phyloP scores from a whole-genome alignment of 2,113 vertebrate genomes.

The Caloenas nicobarica region DNA sequence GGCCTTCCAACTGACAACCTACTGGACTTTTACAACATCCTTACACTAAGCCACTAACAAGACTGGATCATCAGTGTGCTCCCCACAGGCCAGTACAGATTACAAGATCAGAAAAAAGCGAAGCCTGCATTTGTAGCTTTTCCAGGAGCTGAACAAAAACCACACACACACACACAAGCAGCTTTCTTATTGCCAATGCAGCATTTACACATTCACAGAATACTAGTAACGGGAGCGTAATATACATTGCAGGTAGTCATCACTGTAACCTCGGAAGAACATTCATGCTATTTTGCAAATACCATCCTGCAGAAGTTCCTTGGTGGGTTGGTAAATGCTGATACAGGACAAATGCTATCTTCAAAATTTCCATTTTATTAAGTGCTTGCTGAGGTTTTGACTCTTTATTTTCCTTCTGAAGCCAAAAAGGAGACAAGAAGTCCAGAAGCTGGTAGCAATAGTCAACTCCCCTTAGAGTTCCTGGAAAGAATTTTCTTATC shows the following conservation, averaged over 20 bases:
- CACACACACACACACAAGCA: background rate
- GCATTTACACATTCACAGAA: background rate
- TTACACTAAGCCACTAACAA: conserved; percentile 13
- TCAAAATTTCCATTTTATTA: background rate
- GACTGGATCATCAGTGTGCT: background rate
- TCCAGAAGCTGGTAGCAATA: background rate
- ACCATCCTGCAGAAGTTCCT: background rate
- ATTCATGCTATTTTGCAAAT: background rate
- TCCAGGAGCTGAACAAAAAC: background rate
- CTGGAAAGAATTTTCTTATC: conserved; percentile 58
- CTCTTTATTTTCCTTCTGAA: background rate
- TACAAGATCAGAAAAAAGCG: background rate
- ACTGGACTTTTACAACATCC: conserved; percentile 20
- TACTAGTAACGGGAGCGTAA: background rate
- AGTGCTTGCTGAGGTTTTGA: background rate
- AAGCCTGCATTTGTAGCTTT: background rate
- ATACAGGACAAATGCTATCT: background rate
- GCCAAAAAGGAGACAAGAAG: background rate
- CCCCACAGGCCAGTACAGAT: background rate
- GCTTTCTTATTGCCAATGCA: background rate
- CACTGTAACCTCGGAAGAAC: background rate
- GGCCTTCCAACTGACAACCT: conserved; percentile 24
- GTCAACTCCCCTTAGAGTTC: background rate
- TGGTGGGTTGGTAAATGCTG: background rate
- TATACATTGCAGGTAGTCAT: background rate